Evolutionary conservation across 2,797 vertebrate genomes (phyloP), one percentile per base, ranked within the genome.

Genomic region (Merluccius polli): DNA sequence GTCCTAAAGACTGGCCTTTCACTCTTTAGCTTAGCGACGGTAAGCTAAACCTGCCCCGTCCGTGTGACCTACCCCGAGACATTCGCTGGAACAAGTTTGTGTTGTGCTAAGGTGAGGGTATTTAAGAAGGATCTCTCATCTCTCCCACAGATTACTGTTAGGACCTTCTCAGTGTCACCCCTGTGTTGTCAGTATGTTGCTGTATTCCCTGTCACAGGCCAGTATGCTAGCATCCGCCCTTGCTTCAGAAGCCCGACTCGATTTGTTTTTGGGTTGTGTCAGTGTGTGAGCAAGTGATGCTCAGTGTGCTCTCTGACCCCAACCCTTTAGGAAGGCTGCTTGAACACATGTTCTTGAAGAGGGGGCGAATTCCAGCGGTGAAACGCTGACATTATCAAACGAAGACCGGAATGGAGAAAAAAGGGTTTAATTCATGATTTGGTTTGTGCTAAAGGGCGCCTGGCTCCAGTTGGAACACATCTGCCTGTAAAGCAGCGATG

Each of bases 1-100:
- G n/a, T 27, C 59, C 59, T 65, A 4, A 69, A 85, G 88, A 75
- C 72, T 81, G 78, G 79, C 84, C 86, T 89, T 90, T 89, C 86
- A 85, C 74, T 69, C 31, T 27, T 65, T 65, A 65, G 24, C 59
- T 65, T 27, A 65, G 59, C 59, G 10, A n/a, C 24, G 24, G n/a
- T 18, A 27, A 27, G 59, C 59, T 65, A 65, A 24, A 24, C 24
- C 59, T 65, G 59, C 59, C 59, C 59, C 24, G 6, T 27, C 59
- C 59, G 9, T 65, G 59, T 27, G 1, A 27, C 9, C n/a, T 27
- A 27, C 10, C 52, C n/a, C n/a, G n/a, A 27, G n/a, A 69, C 67
- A 69, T 69, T 29, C 30, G 67, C 24, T 12, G 59, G 59, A 27
- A 59, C 59, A 24, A 11, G 59, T 63, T 63, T 63, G n/a, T 11